Conservation (phyloP, 2,113 vertebrate species). For the Paralichthys olivaceus region DNA sequence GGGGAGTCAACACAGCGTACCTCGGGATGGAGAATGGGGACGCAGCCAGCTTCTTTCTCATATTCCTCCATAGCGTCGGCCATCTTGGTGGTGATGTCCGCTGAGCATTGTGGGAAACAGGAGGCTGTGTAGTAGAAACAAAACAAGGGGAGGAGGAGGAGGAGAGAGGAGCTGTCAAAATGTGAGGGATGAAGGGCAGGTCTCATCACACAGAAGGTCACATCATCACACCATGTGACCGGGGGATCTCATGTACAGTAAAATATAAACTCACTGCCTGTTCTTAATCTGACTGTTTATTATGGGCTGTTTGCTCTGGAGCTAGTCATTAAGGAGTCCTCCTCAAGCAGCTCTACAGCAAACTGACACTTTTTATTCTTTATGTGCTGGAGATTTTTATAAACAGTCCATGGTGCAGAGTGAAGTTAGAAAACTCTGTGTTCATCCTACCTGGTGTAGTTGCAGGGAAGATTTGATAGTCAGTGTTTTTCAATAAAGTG, state of each 20-base stretch:
- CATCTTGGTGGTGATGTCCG: conserved; percentile 92
- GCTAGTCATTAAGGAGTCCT: too few species aligned
- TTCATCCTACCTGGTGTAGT: too few species aligned
- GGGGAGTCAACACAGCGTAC: conserved; percentile 71
- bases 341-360: too few species aligned
- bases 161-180: conserved; percentile 40
- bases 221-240: background rate
- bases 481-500: too few species aligned
- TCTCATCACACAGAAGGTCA: background rate
- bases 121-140: conserved; percentile 41
- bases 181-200: conserved; percentile 10
- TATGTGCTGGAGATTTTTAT: too few species aligned
- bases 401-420: too few species aligned
- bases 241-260: background rate
- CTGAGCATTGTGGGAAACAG: conserved; percentile 89
- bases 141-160: conserved; percentile 15
- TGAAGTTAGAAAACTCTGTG: too few species aligned
- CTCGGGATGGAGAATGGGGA: conserved; percentile 95
- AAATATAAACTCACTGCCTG: background rate
- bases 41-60: conserved; percentile 94
- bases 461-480: too few species aligned
- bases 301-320: too few species aligned
- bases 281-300: too few species aligned
- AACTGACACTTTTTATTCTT: too few species aligned
- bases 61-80: conserved; percentile 95